Evolutionary conservation across 2,113 vertebrate species (phyloP).

Genomic region (Entelurus aequoreus): DNA sequence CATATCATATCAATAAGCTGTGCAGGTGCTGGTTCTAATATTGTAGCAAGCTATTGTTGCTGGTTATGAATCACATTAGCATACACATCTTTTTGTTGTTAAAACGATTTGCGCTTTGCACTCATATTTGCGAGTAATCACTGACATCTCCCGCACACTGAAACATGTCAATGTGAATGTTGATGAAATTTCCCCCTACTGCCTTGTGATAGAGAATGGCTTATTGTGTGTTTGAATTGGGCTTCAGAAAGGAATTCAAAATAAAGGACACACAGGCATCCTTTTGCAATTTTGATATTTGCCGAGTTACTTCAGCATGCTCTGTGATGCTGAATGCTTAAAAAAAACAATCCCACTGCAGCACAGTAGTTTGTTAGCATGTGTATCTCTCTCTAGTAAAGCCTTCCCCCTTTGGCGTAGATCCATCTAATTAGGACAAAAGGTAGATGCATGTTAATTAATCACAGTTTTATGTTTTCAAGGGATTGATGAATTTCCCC

Average conservation of each 20-base stretch:
- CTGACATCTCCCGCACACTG: neutral
- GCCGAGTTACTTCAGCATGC: constrained; percentile 10
- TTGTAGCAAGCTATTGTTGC: neutral
- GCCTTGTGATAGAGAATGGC: neutral
- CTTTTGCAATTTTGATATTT: constrained; percentile 5
- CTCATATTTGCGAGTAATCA: neutral
- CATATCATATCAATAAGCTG: neutral
- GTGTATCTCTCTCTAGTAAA: constrained; percentile 19
- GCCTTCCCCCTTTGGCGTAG: constrained; percentile 32
- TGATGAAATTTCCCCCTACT: constrained; percentile 9
- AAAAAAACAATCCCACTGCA: constrained; percentile 8
- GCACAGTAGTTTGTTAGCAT: constrained; percentile 11
- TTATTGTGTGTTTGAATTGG: constrained; percentile 24
- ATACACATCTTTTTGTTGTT: neutral
- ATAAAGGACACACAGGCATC: neutral
- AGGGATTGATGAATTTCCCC: constrained; percentile 49
- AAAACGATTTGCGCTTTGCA: neutral
- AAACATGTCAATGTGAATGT: neutral
- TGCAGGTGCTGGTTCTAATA: neutral
- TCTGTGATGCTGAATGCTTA: constrained; percentile 3
- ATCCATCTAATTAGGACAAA: constrained; percentile 54
- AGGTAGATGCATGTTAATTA: constrained; percentile 50
- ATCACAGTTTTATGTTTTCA: constrained; percentile 47
- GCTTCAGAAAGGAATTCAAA: constrained; percentile 39
- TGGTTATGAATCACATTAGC: constrained; percentile 1